Evolutionary conservation across 2,797 vertebrate species (phyloP).

Genomic region (Anas capensis): DNA sequence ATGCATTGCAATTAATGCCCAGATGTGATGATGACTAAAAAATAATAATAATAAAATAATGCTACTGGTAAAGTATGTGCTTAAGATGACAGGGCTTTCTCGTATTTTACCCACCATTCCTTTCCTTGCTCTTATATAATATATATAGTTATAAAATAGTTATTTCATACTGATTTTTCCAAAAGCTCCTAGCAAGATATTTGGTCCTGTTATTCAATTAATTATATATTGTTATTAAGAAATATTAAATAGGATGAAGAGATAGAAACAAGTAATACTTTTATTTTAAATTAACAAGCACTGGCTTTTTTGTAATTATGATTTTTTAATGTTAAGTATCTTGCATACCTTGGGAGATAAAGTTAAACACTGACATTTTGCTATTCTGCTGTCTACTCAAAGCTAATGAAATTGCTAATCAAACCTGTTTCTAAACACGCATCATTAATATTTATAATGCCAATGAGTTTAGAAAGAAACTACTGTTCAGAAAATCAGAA

Average conservation of each 20-base stretch:
- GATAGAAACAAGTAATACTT: neutral
- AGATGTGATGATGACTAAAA: neutral
- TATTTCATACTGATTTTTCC: neutral
- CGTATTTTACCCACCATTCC: neutral
- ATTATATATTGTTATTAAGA: neutral
- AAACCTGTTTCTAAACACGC: conserved; percentile 19
- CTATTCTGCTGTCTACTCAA: conserved; percentile 13
- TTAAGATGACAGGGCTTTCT: neutral
- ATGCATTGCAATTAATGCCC: neutral
- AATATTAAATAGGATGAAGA: neutral
- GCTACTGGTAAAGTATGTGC: neutral
- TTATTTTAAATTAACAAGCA: conserved; percentile 10
- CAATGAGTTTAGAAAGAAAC: neutral
- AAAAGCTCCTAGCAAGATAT: neutral
- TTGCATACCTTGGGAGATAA: conserved; percentile 2
- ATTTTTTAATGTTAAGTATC: neutral
- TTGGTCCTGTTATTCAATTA: conserved; percentile 4
- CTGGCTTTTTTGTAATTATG: neutral
- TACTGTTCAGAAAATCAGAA: neutral
- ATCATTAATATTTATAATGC: conserved; percentile 45
- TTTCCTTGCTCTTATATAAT: neutral
- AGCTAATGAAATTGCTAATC: conserved; percentile 43
- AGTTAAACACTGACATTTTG: conserved; percentile 43
- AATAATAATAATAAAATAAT: neutral
- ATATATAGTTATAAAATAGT: neutral